Conservation (phyloP, 2,888 invertebrate species). For the Patella caerulea region DNA sequence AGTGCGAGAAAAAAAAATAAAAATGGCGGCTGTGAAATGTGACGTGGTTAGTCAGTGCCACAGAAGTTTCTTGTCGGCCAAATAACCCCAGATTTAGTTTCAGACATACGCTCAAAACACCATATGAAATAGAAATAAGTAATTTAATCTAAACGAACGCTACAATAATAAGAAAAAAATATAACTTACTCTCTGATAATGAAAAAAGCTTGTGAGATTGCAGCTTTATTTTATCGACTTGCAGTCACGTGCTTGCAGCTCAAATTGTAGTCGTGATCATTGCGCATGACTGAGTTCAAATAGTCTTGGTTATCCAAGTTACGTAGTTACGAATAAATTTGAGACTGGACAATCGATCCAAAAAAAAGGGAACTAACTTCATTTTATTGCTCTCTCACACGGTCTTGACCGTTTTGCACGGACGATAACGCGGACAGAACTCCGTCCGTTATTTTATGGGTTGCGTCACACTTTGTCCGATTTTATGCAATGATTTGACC, state of each 20-base stretch:
- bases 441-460: not conserved
- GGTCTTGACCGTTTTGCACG: no score
- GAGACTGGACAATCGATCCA: not conserved
- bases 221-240: not conserved
- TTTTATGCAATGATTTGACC: conserved; percentile 10
- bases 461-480: conserved; percentile 10
- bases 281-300: not conserved
- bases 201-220: conserved; percentile 4
- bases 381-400: no score
- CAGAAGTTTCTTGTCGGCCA: conserved; percentile 8
- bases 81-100: conserved; percentile 6
- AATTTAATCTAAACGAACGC: conserved; percentile 8
- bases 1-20: conserved; percentile 1
- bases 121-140: conserved; percentile 3
- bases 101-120: conserved; percentile 8
- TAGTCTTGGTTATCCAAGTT: no score
- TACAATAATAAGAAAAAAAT: conserved; percentile 10
- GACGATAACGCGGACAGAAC: no score
- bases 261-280: not conserved
- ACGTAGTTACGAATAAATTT: no score
- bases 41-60: not conserved
- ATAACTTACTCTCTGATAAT: conserved; percentile 10
- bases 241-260: no score
- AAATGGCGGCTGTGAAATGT: conserved; percentile 9
- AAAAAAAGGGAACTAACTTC: no score